A percentile compares a stretch with the other conserved stretches of the same genome.
phyloP scores from a whole-genome alignment of 1,140 invertebrate genomes.

The Camponotus pennsylvanicus region DNA sequence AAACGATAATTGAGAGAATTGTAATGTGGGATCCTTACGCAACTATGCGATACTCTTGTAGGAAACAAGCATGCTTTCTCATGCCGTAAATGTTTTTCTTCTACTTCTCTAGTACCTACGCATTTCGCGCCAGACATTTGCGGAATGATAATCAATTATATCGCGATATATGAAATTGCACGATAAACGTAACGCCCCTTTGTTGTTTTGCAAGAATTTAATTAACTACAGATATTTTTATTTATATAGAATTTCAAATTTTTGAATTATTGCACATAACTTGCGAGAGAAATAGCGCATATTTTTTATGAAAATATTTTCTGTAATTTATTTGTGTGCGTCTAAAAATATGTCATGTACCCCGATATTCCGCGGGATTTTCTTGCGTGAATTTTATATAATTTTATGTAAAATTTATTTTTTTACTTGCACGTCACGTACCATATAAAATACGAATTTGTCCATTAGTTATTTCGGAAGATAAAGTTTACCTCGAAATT shows the following conservation, averaged over 20 bases:
- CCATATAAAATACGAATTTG: background rate
- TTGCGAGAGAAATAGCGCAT: background rate
- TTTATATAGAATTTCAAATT: background rate
- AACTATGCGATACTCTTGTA: background rate
- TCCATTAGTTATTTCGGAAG: background rate
- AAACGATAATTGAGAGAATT: constrained; percentile 46
- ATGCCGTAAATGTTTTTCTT: background rate
- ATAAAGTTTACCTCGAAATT: constrained; percentile 10
- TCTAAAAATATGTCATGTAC: background rate
- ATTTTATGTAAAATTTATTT: constrained; percentile 25
- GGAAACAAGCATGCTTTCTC: background rate
- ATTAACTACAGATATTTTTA: background rate
- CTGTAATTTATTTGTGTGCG: background rate
- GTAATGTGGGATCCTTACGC: background rate
- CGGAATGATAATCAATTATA: constrained; percentile 24
- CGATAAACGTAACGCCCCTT: background rate
- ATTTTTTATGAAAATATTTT: background rate
- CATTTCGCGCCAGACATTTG: background rate
- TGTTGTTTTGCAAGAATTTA: constrained; percentile 16
- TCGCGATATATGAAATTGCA: background rate
- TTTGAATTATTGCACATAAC: background rate
- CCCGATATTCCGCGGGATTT: constrained; percentile 16
- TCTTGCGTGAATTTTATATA: background rate
- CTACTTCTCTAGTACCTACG: background rate
- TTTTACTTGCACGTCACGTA: background rate